Conservation (phyloP, 2,113 vertebrate species). For the Prietella phreatophila region DNA sequence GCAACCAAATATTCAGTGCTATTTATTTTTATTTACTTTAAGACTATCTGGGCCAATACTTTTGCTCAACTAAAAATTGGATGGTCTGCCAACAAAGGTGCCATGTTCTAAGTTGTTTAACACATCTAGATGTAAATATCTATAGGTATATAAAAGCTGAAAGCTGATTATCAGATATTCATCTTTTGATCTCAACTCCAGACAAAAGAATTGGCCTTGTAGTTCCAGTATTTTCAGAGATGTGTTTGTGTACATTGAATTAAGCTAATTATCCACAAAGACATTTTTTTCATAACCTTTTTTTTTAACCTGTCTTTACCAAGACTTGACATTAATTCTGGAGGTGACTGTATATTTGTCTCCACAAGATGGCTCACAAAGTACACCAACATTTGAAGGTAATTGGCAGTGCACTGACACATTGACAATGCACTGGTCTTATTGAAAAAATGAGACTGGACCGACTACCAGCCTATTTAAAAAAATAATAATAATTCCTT, state of each 20-base stretch:
- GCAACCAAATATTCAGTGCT: too few relatives aligned
- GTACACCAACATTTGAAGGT: too few relatives aligned
- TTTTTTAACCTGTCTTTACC: neutral
- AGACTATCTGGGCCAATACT: neutral
- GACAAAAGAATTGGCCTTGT: neutral
- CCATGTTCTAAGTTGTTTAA: neutral
- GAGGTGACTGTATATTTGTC: neutral
- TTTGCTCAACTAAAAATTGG: neutral
- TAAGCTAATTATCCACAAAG: neutral
- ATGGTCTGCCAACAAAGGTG: neutral
- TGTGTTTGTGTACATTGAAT: neutral
- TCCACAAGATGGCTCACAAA: slow-evolving; percentile 10
- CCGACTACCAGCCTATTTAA: neutral
- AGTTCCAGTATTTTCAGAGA: neutral
- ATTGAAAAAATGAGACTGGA: neutral
- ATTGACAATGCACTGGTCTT: neutral
- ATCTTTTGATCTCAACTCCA: neutral
- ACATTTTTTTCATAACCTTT: neutral
- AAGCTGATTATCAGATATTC: neutral
- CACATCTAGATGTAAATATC: neutral
- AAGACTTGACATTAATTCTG: neutral
- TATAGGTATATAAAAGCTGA: neutral
- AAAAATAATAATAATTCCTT: neutral
- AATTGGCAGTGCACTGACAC: neutral
- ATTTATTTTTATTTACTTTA: too few relatives aligned